Base-by-base conservation (phyloP, 2,113 vertebrate genomes). In the Sinocyclocheilus rhinocerous region DNA sequence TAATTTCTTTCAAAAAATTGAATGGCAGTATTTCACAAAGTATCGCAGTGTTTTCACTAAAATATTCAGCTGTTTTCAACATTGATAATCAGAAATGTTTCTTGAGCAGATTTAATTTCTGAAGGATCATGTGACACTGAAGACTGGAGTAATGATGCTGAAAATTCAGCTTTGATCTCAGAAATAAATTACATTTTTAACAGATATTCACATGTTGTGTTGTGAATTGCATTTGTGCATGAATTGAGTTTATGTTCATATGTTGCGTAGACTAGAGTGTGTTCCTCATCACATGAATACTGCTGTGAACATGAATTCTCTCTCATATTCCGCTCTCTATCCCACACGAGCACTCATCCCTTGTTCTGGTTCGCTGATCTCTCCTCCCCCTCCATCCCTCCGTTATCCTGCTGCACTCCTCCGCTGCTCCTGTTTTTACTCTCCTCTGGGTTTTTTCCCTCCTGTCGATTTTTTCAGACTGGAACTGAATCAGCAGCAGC, bases 331-430 rank as follows among this genome's bases (percentile, higher is more conserved):
- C 2, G 65, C 78, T 85, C 82, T 72, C 36, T 24, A 70, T 83
- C 61, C 76, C 87, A 69, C 79, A 36, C 67, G 22, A 48, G 4
- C 69, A 81, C 75, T 83, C 79, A 75, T 88, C 83, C 42, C 57
- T 61, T n/a, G 36, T 18, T 52, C 69, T 81, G 85, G 52, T 61
- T 61, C 57, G 79, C 65, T 70, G 11, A 80, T 84, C 77, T 80
- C 61, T 76, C 84, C 39, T 85, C 67, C 84, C 80, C 63, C 87
- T 70, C 61, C 48, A 42, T 86, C 76, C 65, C 84, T 79, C 72
- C 72, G 77, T 87, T 85, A 45, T 79, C 78, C 80, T 79, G 87
- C 85, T 20, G 26, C 79, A 89, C 80, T 87, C 88, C 86, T 89
- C 75, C 67, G 73, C 78, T 85, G 52, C 57, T 86, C 72, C 36